A percentile compares a stretch with the other conserved stretches of the same genome.
Conservation (phyloP, 2,113 vertebrate species). For the Crotophaga sulcirostris region DNA sequence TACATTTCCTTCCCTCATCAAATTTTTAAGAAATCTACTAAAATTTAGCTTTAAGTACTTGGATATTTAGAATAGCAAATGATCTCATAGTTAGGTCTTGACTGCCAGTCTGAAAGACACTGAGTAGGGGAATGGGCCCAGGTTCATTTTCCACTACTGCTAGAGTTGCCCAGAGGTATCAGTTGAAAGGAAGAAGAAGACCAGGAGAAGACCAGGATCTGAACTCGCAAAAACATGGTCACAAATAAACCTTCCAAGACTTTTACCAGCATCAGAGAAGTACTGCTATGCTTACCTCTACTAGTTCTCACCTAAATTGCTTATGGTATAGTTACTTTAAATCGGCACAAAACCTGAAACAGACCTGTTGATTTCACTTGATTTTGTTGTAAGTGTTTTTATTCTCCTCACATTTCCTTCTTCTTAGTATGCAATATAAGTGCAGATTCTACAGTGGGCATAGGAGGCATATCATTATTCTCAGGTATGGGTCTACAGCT, state of each 20-base stretch:
- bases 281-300: not conserved
- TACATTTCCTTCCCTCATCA: not conserved
- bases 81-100: not conserved
- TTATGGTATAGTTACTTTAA: not conserved
- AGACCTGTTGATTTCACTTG: not conserved
- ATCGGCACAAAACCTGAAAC: not conserved
- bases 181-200: not conserved
- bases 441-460: not conserved
- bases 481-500: not conserved
- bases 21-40: not conserved
- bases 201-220: not conserved
- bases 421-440: not conserved
- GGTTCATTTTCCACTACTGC: not conserved
- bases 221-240: not conserved
- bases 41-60: not conserved
- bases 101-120: not conserved
- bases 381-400: not conserved
- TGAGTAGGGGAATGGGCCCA: fast-evolving
- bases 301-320: not conserved
- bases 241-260: not conserved
- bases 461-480: not conserved
- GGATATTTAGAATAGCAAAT: not conserved
- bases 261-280: not conserved
- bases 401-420: not conserved
- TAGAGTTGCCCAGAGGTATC: not conserved